Base-by-base conservation (phyloP, 2,113 vertebrate species). In the Tragulus kanchil region DNA sequence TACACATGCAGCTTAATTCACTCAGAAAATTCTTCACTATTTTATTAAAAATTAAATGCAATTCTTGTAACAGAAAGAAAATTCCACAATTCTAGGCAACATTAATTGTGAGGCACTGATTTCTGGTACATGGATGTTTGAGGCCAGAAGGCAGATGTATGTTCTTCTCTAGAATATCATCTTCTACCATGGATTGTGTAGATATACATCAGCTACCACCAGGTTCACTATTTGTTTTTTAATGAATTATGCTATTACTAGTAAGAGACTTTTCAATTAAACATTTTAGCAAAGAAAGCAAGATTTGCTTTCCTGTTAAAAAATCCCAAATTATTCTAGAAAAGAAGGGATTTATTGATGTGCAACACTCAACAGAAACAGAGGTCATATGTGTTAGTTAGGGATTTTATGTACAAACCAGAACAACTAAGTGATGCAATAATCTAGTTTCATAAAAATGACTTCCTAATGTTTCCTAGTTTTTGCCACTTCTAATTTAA, bases 391-490 rank as follows among this genome's bases (percentile, higher is more conserved):
- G 1, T 81, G 4, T 71, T 65, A 21, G 17, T 71, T 62, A 21
- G 16, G 45, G 50, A 0, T 1, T 69, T n/a, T 56, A 61, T 12
- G 36, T 50, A 9, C 45, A 92, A 88, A 81, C 16, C 56, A 36
- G 91, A 94, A 85, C 13, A 21, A 64, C 3, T 50, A 10, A 94
- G 16, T 93, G 94, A 86, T 3, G 1, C 1, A 77, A 93, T 26
- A 95, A 91, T 85, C 56, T 17, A 96, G n/a, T 86, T 93, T 48
- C 86, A 28, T 17, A 84, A 64, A 86, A 84, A 92, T 59, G 48
- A 93, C 3, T 75, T 95, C 91, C 94, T 67, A 88, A 96, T 91
- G 88, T 85, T 54, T 59, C 4, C 19, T 91, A 17, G n/a, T 42
- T 94, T 84, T 65, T 96, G 1, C 0, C 23, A 86, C 85, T 93